A percentile compares a stretch with the other conserved stretches of the same genome.
phyloP scores from a whole-genome alignment of 2,888 invertebrate species.

The Venusia cambrica region DNA sequence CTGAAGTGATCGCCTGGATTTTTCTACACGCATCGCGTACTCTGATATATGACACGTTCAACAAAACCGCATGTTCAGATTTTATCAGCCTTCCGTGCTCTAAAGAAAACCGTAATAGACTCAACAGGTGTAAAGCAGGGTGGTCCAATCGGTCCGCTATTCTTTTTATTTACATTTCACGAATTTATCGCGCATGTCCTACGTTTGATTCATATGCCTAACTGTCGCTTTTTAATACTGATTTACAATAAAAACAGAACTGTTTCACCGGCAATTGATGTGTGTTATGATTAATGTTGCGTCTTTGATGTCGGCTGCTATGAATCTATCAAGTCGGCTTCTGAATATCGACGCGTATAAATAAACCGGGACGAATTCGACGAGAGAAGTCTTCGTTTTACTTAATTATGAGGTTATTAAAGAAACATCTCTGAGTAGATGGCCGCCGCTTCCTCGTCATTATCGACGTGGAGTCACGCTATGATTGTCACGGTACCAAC shows the following conservation, averaged over 20 bases:
- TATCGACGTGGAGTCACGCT: slow-evolving; percentile 53
- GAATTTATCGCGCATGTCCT: slow-evolving; percentile 71
- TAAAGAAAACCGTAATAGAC: slow-evolving; percentile 59
- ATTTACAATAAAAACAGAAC: slow-evolving; percentile 80
- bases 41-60: slow-evolving; percentile 59
- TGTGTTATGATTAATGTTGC: slow-evolving; percentile 78
- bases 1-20: slow-evolving; percentile 56
- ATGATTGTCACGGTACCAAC: slow-evolving; percentile 65
- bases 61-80: slow-evolving; percentile 49
- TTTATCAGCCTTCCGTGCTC: slow-evolving; percentile 51
- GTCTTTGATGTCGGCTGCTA: slow-evolving; percentile 78
- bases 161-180: slow-evolving; percentile 74
- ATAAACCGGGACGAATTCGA: slow-evolving; percentile 68
- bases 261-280: slow-evolving; percentile 77
- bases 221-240: slow-evolving; percentile 79
- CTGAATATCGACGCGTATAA: slow-evolving; percentile 79
- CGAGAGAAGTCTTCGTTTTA: slow-evolving; percentile 64
- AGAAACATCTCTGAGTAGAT: slow-evolving; percentile 43
- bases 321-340: slow-evolving; percentile 78
- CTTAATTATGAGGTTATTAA: slow-evolving; percentile 76
- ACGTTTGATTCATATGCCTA: slow-evolving; percentile 74
- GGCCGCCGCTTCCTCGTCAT: slow-evolving; percentile 44
- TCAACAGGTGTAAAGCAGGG: slow-evolving; percentile 76
- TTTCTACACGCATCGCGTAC: slow-evolving; percentile 64
- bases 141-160: slow-evolving; percentile 61